Base-by-base conservation (phyloP, 1,140 invertebrate genomes). In the Melanaphis sacchari region DNA sequence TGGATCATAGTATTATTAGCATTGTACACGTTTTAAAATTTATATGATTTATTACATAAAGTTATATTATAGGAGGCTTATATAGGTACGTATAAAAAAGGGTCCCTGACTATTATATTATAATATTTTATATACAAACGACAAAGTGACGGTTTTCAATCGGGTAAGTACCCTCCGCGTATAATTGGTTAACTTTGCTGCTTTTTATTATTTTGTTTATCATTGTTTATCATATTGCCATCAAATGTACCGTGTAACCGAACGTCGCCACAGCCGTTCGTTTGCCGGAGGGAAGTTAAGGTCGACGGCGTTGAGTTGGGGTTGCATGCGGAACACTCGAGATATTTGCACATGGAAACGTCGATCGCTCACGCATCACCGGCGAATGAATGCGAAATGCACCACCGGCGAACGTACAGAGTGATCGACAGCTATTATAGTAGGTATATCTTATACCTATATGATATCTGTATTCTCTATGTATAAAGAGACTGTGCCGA, bases 181-280 rank as follows among this genome's bases (percentile, higher is more conserved):
- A 8, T 49, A 88, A 88, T 88, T 49, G 43, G 85, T 88, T 36
- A 88, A 88, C 43, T 88, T 24, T 24, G 85, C 43, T 88, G 6
- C n/a, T 46, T 88, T 88, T 88, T 49, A 49, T 88, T 88, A 88
- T 88, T n/a, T n/a, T 88, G n/a, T 88, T 88, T 88, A 43, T 49
- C n/a, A 49, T 46, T 88, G 31, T 46, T 88, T 88, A 88, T 88
- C 43, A 88, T 88, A 88, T 49, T 88, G 85, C 43, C 43, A 36
- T 49, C 31, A 88, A 88, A 88, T 49, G 85, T 90, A 59, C 54
- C 89, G 89, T 90, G 89, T 38, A 66, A 90, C 49, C 89, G 36
- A 59, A 38, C 24, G 89, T 38, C 40, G 40, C 87, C 38, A 18
- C 43, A 43, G 38, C 15, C 31, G 9, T 31, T 49, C 38, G 24